Conservation (phyloP, 2,888 invertebrate species). For the Chalcosyrphus nemorum region DNA sequence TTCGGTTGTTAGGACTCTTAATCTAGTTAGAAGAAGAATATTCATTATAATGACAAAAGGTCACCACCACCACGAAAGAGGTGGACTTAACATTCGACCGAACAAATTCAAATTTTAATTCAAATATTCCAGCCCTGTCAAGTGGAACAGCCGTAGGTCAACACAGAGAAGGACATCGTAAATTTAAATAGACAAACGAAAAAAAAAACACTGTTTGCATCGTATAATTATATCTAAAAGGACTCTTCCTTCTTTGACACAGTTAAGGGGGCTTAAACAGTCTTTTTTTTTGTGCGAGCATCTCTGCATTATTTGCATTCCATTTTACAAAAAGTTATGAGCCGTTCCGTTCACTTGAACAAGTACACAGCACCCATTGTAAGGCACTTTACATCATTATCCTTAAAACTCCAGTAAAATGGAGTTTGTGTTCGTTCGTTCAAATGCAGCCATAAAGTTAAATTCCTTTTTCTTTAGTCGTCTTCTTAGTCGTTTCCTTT, state of each 20-base stretch:
- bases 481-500: constrained; percentile 60
- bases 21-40: constrained; percentile 33
- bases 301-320: constrained; percentile 47
- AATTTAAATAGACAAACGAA: constrained; percentile 2
- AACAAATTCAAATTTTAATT: constrained; percentile 32
- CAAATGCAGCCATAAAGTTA: constrained; percentile 11
- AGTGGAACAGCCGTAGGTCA: constrained; percentile 22
- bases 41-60: constrained; percentile 36
- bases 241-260: constrained; percentile 22
- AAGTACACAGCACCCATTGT: constrained; percentile 24
- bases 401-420: constrained; percentile 19
- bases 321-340: constrained; percentile 38
- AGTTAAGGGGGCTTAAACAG: background rate
- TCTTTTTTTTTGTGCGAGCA: background rate
- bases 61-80: constrained; percentile 59
- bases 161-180: constrained; percentile 9
- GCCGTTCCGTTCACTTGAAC: constrained; percentile 26
- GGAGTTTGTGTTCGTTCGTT: background rate
- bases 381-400: constrained; percentile 58
- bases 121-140: constrained; percentile 5
- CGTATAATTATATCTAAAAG: constrained; percentile 34
- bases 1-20: constrained; percentile 22
- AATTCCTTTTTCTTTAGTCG: constrained; percentile 14
- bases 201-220: constrained; percentile 16
- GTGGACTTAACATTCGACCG: constrained; percentile 2